Evolutionary conservation across 23 tunicate genomes (phyloP), one percentile per base, ranked within the genome.

Genomic region (Ascidia mentula): DNA sequence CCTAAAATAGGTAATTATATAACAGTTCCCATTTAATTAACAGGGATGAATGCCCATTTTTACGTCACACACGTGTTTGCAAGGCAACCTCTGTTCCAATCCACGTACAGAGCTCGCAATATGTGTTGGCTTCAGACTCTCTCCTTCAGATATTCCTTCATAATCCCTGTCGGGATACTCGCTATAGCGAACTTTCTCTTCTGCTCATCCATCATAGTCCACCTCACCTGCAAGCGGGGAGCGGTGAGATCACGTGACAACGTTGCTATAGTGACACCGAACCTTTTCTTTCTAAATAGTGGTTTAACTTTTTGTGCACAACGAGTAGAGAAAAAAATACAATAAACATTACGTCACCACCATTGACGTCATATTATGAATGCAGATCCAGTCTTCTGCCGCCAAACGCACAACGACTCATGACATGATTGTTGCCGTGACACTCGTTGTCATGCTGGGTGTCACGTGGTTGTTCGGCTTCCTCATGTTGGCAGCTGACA

Each of bases 171-270:
- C 65, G 65, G 28, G 24, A 53, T 53, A 26, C 65, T 53, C 65
- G 7, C 65, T 6, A 53, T 53, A 6, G 65, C 65, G 12, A 53
- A 53, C 13, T 26, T 53, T 6, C 65, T 53, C 65, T 53, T 53
- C 65, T 53, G 65, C 65, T 53, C 65, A 53, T 53, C 65, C 65
- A 53, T 53, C 24, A 26, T 53, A 9, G 65, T 53, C 24, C 65
- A 53, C 13, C 65, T 53, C 65, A 53, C 65, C 13, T 53, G 65
- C 65, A 53, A 53, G 24, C 65, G 65, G 1, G 24, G 13, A 6
- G 13, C 22, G 65, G 65, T 53, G 13, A 53, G 12, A 9, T 26
- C n/a, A n/a, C n/a, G n/a, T n/a, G n/a, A n/a, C n/a, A n/a, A n/a
- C n/a, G n/a, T n/a, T n/a, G n/a, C n/a, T n/a, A n/a, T n/a, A n/a